Percentiles rank a stretch among this genome's conserved stretches.
phyloP scores from a whole-genome alignment of 2,888 invertebrate species.

The Stenoptilia bipunctidactyla region DNA sequence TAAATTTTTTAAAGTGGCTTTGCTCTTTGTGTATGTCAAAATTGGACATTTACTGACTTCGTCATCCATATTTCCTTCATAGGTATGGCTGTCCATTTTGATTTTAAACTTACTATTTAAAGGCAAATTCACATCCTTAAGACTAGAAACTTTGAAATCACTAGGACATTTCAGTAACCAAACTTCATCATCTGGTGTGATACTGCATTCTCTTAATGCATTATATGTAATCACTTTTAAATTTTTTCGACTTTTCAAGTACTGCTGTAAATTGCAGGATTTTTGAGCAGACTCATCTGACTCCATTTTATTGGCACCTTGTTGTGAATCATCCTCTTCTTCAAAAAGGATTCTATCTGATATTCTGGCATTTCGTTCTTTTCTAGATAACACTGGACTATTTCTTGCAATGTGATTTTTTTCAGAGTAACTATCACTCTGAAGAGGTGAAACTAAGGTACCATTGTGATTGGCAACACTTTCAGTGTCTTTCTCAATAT shows the following conservation, averaged over 20 bases:
- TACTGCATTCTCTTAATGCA: constrained; percentile 12
- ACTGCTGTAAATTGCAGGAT: constrained; percentile 24
- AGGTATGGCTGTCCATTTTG: constrained; percentile 38
- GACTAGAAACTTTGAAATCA: constrained; percentile 27
- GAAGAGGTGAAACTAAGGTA: neutral
- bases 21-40: constrained; percentile 20
- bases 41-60: constrained; percentile 20
- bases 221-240: constrained; percentile 21
- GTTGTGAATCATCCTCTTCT: constrained; percentile 33
- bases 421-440: neutral
- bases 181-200: constrained; percentile 39
- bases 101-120: constrained; percentile 38
- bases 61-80: constrained; percentile 28
- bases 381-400: neutral
- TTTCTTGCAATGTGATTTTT: neutral
- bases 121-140: constrained; percentile 25
- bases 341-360: constrained; percentile 42
- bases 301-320: constrained; percentile 7
- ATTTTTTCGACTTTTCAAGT: constrained; percentile 24
- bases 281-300: constrained; percentile 1
- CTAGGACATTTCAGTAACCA: constrained; percentile 43
- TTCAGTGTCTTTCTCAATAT: neutral
- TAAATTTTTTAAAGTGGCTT: constrained; percentile 25
- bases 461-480: neutral
- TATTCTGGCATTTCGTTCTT: constrained; percentile 19